A percentile compares a stretch with the other conserved stretches of the same genome.
Conservation (phyloP, 2,888 invertebrate genomes). For the Drosophila paucipuncta region DNA sequence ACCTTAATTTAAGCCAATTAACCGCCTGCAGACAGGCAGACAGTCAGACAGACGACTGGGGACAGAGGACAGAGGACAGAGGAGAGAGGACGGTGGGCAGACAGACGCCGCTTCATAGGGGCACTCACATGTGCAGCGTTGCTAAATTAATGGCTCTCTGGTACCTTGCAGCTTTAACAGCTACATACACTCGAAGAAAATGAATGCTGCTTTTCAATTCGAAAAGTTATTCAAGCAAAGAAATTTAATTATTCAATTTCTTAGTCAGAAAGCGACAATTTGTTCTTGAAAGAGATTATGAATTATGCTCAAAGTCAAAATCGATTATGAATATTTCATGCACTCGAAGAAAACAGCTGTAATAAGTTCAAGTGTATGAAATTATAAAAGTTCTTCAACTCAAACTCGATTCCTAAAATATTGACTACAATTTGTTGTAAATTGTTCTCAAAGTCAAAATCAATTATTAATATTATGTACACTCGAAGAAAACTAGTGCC, state of each 20-base stretch:
- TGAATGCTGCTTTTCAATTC: neutral
- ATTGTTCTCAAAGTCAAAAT: neutral
- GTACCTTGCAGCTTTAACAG: constrained; percentile 28
- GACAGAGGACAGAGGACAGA: neutral
- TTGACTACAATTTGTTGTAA: neutral
- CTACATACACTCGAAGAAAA: neutral
- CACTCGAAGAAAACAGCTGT: neutral
- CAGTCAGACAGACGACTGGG: neutral
- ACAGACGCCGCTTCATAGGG: constrained; percentile 30
- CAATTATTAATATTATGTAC: neutral
- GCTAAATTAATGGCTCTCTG: constrained; percentile 43
- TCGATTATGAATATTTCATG: neutral
- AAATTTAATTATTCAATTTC: neutral
- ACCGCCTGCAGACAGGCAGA: constrained; percentile 75
- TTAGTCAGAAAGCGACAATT: neutral
- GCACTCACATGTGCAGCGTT: constrained; percentile 41
- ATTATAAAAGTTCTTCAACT: neutral
- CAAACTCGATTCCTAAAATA: neutral
- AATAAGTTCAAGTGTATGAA: neutral
- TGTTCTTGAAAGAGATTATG: neutral
- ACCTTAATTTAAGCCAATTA: constrained; percentile 86
- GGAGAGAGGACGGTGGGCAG: neutral
- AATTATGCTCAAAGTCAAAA: neutral
- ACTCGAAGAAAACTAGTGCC: neutral
- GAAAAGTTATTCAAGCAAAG: neutral